phyloP scores from a whole-genome alignment of 2,113 vertebrate genomes.

The Cheirogaleus medius region DNA sequence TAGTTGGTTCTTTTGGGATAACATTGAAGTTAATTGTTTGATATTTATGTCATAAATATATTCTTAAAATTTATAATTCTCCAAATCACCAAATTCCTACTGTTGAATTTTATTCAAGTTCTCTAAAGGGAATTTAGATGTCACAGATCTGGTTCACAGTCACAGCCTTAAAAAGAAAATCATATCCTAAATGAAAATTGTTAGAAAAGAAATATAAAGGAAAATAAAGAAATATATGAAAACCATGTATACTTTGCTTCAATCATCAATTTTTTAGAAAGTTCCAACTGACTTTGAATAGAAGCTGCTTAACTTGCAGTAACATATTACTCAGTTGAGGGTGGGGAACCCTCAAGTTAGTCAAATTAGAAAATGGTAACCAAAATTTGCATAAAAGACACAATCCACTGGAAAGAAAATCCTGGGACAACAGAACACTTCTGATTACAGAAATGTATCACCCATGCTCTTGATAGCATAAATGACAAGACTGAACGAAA shows the following conservation, averaged over 20 bases:
- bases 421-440: background rate
- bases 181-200: background rate
- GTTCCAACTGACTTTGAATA: background rate
- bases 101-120: background rate
- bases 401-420: background rate
- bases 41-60: background rate
- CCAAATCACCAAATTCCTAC: background rate
- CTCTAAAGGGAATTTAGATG: background rate
- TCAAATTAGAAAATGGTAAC: constrained; percentile 3
- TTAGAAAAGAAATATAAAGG: background rate
- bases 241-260: background rate
- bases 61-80: background rate
- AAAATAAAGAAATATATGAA: background rate
- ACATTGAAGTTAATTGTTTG: background rate
- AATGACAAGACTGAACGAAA: background rate
- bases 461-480: background rate
- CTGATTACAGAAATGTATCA: background rate
- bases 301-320: background rate
- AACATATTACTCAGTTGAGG: background rate
- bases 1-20: background rate
- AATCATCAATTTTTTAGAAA: constrained; percentile 6
- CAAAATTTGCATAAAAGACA: background rate
- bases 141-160: background rate
- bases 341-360: background rate
- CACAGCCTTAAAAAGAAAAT: background rate